A percentile compares a stretch with the other conserved stretches of the same genome.
Conservation (phyloP, 2,113 vertebrate species). For the Corythornis madagascariensis region DNA sequence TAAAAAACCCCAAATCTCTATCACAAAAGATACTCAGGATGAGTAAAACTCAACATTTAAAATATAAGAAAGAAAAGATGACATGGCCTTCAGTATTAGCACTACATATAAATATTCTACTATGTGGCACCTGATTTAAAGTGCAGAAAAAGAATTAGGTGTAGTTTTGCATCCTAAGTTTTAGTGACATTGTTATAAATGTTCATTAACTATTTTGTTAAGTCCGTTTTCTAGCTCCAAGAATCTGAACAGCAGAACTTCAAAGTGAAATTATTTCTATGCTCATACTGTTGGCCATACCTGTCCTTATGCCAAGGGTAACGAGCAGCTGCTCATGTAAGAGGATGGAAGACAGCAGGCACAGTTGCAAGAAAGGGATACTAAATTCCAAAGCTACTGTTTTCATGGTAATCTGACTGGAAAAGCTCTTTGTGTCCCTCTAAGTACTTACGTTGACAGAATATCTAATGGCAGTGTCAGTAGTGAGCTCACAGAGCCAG, state of each 20-base stretch:
- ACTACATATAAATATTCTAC: neutral
- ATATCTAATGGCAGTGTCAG: slow-evolving; percentile 96
- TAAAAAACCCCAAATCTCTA: neutral
- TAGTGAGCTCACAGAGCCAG: slow-evolving; percentile 97
- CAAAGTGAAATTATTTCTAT: neutral
- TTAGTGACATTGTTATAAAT: neutral
- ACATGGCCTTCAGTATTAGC: neutral
- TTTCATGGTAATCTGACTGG: neutral
- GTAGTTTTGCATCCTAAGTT: neutral
- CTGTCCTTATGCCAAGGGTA: neutral
- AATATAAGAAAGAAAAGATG: neutral
- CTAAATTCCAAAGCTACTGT: neutral
- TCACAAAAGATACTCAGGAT: neutral
- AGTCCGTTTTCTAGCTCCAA: neutral
- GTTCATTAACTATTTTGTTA: neutral
- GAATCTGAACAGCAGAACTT: neutral
- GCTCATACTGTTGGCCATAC: neutral
- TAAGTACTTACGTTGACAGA: slow-evolving; percentile 93
- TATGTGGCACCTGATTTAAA: neutral
- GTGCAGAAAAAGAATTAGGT: neutral
- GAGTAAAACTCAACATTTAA: neutral
- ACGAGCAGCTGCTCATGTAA: rapidly evolving
- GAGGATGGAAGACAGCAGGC: neutral
- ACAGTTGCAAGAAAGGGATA: neutral
- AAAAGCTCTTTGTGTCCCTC: neutral